Evolutionary conservation across 1,140 invertebrate species (phyloP).

Genomic region (Adelges cooleyi): DNA sequence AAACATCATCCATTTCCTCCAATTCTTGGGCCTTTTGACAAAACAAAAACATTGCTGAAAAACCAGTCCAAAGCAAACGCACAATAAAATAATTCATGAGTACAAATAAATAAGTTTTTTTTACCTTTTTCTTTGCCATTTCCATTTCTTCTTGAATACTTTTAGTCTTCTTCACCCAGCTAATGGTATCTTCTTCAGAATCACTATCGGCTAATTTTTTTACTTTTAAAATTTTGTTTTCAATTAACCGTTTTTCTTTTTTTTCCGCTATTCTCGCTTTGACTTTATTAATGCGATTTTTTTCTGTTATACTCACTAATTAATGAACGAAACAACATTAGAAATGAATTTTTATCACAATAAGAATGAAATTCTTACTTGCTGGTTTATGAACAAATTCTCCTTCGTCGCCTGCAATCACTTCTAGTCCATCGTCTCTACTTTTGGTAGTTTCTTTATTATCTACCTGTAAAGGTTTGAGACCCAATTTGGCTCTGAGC

Average conservation of each 20-base stretch:
- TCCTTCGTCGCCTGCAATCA: slow-evolving; percentile 51
- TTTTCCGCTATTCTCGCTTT: slow-evolving; percentile 62
- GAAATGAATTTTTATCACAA: neutral
- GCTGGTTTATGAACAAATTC: slow-evolving; percentile 91
- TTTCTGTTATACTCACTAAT: slow-evolving; percentile 58
- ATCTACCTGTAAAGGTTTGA: slow-evolving; percentile 78
- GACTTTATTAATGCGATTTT: slow-evolving; percentile 67
- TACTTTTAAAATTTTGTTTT: slow-evolving; percentile 54
- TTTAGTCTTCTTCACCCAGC: slow-evolving; percentile 75
- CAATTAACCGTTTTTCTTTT: slow-evolving; percentile 69
- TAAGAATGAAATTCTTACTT: slow-evolving; percentile 35
- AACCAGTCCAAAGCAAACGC: slow-evolving; percentile 25
- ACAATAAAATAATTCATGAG: slow-evolving; percentile 29
- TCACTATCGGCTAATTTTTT: slow-evolving; percentile 63
- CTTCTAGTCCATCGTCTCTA: slow-evolving; percentile 27
- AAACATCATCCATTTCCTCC: slow-evolving; percentile 89
- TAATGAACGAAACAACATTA: slow-evolving; percentile 8
- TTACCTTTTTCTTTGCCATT: slow-evolving; percentile 75
- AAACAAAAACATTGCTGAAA: slow-evolving; percentile 27
- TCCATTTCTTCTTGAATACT: slow-evolving; percentile 66
- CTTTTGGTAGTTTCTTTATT: slow-evolving; percentile 26
- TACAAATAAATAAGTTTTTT: slow-evolving; percentile 26
- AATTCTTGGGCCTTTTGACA: slow-evolving; percentile 67
- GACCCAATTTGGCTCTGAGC: slow-evolving; percentile 78
- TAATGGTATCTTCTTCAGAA: slow-evolving; percentile 52